Percentiles rank a stretch among this genome's conserved stretches.
Conservation (phyloP, 2,797 vertebrate genomes). For the Trachops cirrhosus region DNA sequence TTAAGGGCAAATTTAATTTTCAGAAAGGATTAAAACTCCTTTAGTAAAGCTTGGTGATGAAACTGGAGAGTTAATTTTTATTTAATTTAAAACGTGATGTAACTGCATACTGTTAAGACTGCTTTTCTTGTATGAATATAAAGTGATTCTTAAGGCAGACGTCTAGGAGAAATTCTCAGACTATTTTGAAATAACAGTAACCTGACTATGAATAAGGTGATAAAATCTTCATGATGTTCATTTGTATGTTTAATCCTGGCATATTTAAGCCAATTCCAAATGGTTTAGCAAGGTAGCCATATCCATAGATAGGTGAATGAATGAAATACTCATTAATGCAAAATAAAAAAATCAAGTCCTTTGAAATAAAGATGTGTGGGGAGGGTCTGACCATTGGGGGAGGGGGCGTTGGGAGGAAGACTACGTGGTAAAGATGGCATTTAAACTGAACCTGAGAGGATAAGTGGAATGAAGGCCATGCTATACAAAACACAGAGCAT, state of each 20-base stretch:
- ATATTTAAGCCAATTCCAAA: not conserved
- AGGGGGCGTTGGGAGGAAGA: not conserved
- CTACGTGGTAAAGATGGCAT: not conserved
- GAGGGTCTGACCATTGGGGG: not conserved
- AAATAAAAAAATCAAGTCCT: not conserved
- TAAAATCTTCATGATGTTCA: conserved; percentile 29
- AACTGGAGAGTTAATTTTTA: not conserved
- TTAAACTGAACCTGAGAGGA: not conserved
- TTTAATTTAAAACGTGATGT: conserved; percentile 44
- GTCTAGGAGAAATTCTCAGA: conserved; percentile 5
- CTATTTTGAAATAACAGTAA: conserved; percentile 15
- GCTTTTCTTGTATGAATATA: not conserved
- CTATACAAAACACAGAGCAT: not conserved
- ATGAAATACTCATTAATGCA: not conserved
- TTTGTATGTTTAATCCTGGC: conserved; percentile 25
- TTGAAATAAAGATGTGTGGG: not conserved
- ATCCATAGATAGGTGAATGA: not conserved
- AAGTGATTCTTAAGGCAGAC: conserved; percentile 31
- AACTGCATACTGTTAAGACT: not conserved
- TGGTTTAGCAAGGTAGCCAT: conserved; percentile 1
- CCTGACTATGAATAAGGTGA: conserved; percentile 15
- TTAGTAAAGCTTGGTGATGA: conserved; percentile 28
- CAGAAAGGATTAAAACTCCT: conserved; percentile 37
- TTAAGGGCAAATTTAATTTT: conserved; percentile 17
- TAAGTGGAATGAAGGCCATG: not conserved